Base-by-base conservation (phyloP, 2,888 invertebrate genomes). In the Agonopterix subpropinquella region DNA sequence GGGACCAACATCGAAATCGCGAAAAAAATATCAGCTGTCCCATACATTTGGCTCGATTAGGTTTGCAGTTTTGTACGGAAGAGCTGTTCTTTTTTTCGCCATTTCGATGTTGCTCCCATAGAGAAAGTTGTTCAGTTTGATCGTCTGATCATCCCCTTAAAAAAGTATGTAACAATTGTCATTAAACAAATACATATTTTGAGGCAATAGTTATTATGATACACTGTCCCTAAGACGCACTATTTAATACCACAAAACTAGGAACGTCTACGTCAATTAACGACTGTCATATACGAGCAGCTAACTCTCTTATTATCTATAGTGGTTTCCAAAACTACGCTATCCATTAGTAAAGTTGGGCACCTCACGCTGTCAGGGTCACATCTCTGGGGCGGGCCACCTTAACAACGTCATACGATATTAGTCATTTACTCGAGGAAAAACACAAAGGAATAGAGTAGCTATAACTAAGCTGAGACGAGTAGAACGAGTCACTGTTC, bases 331-430 rank as follows among this genome's bases (percentile, higher is more conserved):
- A 77, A 81, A 84, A 82, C 75, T 82, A 72, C 68, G 62, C 62
- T 70, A 69, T 73, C 79, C 77, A 81, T 82, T 83, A 80, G 72
- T 66, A 75, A 81, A 84, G 80, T 83, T 83, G 67, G 54, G 53
- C 54, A 46, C 50, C 28, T 49, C 65, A 55, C 57, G 57, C 56
- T 52, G 57, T 50, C 55, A 60, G 54, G 52, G 54, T 58, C 58
- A 61, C 66, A 66, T 67, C 62, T 53, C 58, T 35, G 10, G 15
- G 45, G 41, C 41, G 4, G 62, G 64, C 58, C 54, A 45, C 50
- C 59, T 68, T 42, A 67, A 62, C 66, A 62, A 56, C 70, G 78
- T 80, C 80, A 81, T 67, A 57, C 63, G 69, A 77, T 77, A 80
- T 84, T 81, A 80, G 73, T 80, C 78, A 80, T 74, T 58, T 63